Evolutionary conservation across 2,797 vertebrate species (phyloP).

Genomic region (Tamandua tetradactyla): DNA sequence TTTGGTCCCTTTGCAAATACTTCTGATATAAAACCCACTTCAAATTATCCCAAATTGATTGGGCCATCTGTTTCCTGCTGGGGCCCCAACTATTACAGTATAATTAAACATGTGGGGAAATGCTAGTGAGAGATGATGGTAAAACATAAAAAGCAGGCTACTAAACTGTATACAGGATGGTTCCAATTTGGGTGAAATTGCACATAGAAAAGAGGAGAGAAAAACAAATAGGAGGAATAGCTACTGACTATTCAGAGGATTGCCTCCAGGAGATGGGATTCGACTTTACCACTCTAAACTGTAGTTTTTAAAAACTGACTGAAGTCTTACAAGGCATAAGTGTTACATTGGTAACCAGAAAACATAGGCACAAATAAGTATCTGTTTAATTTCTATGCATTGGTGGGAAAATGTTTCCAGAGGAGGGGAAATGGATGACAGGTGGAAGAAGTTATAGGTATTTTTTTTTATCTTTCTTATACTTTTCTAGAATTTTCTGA

Average conservation of each 20-base stretch:
- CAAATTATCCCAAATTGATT: conserved; percentile 64
- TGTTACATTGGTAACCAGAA: neutral
- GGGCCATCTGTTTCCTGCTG: conserved; percentile 44
- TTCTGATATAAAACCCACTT: neutral
- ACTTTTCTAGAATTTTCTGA: neutral
- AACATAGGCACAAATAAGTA: neutral
- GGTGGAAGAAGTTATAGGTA: neutral
- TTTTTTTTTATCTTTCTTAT: neutral
- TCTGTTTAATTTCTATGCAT: too few relatives aligned
- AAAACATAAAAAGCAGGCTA: neutral
- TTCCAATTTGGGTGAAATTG: neutral
- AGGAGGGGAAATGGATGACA: neutral
- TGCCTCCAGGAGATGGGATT: neutral
- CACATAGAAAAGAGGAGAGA: neutral
- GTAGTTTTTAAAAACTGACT: neutral
- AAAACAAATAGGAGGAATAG: neutral
- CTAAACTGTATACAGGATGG: neutral
- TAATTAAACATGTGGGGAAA: conserved; percentile 40
- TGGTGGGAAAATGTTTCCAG: neutral
- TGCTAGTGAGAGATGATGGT: conserved; percentile 11
- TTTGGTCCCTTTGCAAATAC: neutral
- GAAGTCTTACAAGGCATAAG: neutral
- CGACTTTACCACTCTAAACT: neutral
- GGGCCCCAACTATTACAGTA: conserved; percentile 30
- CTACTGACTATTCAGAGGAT: neutral